Base-by-base conservation (phyloP, 2,113 vertebrate genomes). In the Eulacestoma nigropectus region DNA sequence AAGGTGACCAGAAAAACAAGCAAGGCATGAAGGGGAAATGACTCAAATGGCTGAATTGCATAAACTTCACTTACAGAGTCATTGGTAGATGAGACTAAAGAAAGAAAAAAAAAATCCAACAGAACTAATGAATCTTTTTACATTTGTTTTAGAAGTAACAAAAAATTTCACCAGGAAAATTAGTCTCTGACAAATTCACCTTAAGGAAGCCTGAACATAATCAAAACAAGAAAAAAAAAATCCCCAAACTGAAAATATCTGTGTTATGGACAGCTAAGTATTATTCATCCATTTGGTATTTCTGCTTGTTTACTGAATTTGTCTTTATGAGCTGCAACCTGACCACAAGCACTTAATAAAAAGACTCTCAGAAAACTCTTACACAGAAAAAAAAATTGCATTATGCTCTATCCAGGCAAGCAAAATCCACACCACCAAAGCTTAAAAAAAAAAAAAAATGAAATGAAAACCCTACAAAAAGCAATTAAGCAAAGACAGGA, bases 211-310 rank as follows among this genome's bases (percentile, higher is more conserved):
- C 10, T 65, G 16, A 84, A 11, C 3, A 39, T n/a, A 17, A 56
- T 1, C 22, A 64, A 55, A 63, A 57, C 4, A 83, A 50, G 3
- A 17, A 16, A 5, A 4, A 4, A 5, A 4, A 15, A 11, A 6
- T 1, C 1, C 4, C 13, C 8, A 33, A 52, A 9, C 1, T 20
- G 22, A 27, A 82, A 47, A 4, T 3, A 0, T 27, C 32, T 72
- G 10, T 8, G 19, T n/a, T 72, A 39, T 1, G 2, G 13, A 44
- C 17, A 81, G 7, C 3, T 15, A 44, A 75, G 3, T 32, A 13
- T 21, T 74, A 27, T 13, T 72, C 5, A 57, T 42, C 4, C 4
- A 26, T 47, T 69, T 52, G 68, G 4, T 23, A 65, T 26, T 60
- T 88, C 16, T 47, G 4, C 12, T 20, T 50, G 3, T 33, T 89